Conservation (phyloP, 2,113 vertebrate species). For the Leptodactylus fuscus region DNA sequence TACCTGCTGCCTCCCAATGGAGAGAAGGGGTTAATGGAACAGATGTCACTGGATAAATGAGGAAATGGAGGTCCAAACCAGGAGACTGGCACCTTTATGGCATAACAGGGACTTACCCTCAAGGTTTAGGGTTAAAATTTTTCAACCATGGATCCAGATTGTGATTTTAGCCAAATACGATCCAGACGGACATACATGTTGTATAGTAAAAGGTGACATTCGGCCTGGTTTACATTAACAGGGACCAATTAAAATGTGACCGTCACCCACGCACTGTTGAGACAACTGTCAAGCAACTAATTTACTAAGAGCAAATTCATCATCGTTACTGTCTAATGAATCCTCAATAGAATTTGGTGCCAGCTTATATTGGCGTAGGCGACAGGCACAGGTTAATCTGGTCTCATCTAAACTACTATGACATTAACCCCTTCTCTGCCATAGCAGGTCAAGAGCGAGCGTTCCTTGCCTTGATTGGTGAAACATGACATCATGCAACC, state of each 20-base stretch:
- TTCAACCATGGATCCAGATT: neutral
- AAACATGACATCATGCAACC: slow-evolving; percentile 58
- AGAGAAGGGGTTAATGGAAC: slow-evolving; percentile 40
- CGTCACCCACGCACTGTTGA: neutral
- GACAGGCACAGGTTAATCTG: neutral
- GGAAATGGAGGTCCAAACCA: neutral
- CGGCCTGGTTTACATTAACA: neutral
- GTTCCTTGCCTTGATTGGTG: slow-evolving; percentile 45
- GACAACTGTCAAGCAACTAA: neutral
- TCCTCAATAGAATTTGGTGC: neutral
- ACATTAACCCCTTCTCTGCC: slow-evolving; percentile 43
- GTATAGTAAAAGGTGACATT: neutral
- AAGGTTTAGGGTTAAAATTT: neutral
- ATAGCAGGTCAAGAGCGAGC: slow-evolving; percentile 22
- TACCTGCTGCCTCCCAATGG: slow-evolving; percentile 20
- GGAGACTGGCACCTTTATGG: slow-evolving; percentile 3
- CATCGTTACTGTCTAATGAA: neutral
- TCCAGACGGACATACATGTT: neutral
- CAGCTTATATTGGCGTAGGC: neutral
- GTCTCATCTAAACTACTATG: neutral
- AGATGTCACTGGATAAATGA: neutral
- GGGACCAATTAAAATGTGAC: neutral
- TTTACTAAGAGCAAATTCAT: neutral
- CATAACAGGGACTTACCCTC: neutral
- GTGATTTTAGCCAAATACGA: neutral